These are phyloP conservation scores for Chironomus tepperi DNA, from an alignment of 1,140 invertebrate genomes.

Conservation along the genomic window DNA sequence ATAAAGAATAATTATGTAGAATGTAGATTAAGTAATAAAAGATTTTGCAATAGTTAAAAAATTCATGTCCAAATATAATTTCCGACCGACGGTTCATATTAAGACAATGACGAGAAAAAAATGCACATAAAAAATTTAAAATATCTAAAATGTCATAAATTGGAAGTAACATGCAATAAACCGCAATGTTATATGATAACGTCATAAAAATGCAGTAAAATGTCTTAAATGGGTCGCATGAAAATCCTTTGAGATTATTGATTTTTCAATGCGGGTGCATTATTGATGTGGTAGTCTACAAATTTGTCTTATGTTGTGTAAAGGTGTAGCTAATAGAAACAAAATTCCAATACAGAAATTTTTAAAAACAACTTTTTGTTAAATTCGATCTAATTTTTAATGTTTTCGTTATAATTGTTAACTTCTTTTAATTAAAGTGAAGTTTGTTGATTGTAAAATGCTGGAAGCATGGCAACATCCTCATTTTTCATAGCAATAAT, in stretches of 20 bases:
- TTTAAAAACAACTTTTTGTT: neutral
- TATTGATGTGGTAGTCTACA: neutral
- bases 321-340: conserved; percentile 14
- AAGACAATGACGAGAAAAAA: neutral
- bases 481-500: conserved; percentile 62
- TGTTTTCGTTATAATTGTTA: conserved; percentile 9
- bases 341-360: conserved; percentile 20
- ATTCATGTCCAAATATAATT: neutral
- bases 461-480: conserved; percentile 38
- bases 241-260: neutral
- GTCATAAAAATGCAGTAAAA: neutral
- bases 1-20: neutral
- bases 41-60: neutral
- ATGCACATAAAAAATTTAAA: neutral
- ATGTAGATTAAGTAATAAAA: neutral
- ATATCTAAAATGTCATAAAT: too few species aligned
- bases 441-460: conserved; percentile 16
- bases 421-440: neutral
- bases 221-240: neutral
- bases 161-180: neutral
- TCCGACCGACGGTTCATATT: neutral
- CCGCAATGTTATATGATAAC: neutral
- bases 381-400: conserved; percentile 19
- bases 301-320: neutral
- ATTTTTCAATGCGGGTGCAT: neutral